A percentile compares a stretch with the other conserved stretches of the same genome.
These are phyloP conservation scores for Lophura nycthemera DNA, from an alignment of 2,113 vertebrate species.

Conservation along the genomic window DNA sequence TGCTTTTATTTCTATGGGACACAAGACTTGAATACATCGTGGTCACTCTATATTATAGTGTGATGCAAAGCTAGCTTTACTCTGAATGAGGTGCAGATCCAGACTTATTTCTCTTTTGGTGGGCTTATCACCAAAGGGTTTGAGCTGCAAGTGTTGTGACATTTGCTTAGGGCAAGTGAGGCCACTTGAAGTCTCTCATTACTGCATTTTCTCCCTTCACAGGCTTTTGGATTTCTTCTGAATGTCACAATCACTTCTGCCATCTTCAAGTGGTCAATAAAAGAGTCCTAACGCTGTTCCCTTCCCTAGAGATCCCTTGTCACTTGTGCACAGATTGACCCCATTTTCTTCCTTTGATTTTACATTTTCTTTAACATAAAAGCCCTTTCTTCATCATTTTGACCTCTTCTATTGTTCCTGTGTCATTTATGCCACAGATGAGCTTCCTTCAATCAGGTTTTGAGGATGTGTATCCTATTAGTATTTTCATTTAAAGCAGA, in stretches of 20 bases:
- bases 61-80: rapidly evolving
- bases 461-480: background rate
- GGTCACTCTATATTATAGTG: background rate
- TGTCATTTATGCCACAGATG: slow-evolving; percentile 17
- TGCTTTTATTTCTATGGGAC: background rate
- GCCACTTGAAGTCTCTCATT: slow-evolving; percentile 15
- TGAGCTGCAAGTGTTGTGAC: background rate
- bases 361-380: slow-evolving; percentile 36
- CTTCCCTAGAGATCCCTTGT: slow-evolving; percentile 26
- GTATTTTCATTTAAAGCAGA: slow-evolving; percentile 20
- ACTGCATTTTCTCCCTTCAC: background rate
- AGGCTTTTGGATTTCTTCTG: background rate
- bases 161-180: rapidly evolving
- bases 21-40: background rate
- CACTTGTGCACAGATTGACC: slow-evolving; percentile 40
- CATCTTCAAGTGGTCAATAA: slow-evolving; percentile 48
- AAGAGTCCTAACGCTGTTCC: background rate
- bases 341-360: slow-evolving; percentile 36
- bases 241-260: slow-evolving; percentile 15
- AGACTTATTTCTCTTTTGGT: background rate
- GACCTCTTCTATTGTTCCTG: background rate
- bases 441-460: background rate
- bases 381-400: background rate
- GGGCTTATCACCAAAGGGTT: background rate
- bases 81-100: background rate